Base-by-base conservation (phyloP, 2,113 vertebrate genomes). In the Anhinga anhinga region DNA sequence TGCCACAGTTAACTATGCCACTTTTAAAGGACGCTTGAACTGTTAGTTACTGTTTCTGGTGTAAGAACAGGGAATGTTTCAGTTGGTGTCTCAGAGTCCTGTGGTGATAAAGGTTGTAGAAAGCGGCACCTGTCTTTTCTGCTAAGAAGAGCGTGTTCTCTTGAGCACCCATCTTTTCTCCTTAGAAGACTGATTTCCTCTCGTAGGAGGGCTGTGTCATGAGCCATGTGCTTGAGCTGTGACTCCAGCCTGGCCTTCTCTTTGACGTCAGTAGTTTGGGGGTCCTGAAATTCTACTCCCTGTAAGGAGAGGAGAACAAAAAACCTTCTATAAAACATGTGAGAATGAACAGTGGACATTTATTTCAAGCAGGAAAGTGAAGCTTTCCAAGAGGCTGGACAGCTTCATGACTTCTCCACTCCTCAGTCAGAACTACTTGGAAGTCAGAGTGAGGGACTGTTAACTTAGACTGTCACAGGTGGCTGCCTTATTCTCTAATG, bases 281-380 rank as follows among this genome's bases (percentile, higher is more conserved):
- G 83, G 21, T 96, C 95, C 95, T 98, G 98, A 91, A 99, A 98
- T 96, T 98, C 98, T 56, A 63, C 50, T 20, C 97, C 98, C 99
- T 99, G 90, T 62, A 82, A 63, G n/a, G 56, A 77, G 13, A 93
- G 19, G 36, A 80, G 32, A 71, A 94, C 38, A 79, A 74, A 70
- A 10, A 29, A 18, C 32, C 32, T 66, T 25, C 44, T 66, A 49
- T 89, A 93, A 95, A 91, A 69, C 22, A 78, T 4, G 18, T 5
- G 30, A 93, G 49, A 84, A 55, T 19, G 38, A 74, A 65, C 0
- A 3, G 17, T 47, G n/a, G 62, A 40, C 69, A 61, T 58, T 44
- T 29, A 88, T 29, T 72, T 62, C 61, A 71, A 58, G 23, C 2
- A 3, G 25, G 27, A 90, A 86, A 81, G 25, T 6, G 13, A 96